Evolutionary conservation across 2,888 invertebrate species (phyloP), one percentile per base, ranked within the genome.

Genomic region (Hirtodrosophila trivittata): DNA sequence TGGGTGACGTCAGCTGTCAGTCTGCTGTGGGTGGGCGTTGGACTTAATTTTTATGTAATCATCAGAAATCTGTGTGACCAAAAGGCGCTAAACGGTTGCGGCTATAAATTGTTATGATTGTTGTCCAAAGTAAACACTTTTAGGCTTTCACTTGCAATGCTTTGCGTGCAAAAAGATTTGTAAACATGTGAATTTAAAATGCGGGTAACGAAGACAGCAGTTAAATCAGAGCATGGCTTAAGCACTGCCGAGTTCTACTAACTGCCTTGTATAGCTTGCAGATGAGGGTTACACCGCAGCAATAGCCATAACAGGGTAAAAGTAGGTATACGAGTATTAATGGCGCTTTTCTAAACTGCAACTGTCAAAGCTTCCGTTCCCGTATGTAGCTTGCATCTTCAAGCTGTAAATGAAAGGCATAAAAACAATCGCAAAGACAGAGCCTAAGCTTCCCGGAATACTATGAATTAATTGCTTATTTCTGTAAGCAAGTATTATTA

Each of bases 31-130:
- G 63, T 41, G 54, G 47, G 49, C 64, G 55, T 43, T 30, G 10
- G 13, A 7, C 26, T 43, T n/a, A 4, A 9, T 4, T 25, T 45
- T 39, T 49, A 45, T 54, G 52, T 28, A 54, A 47, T 60, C 49
- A 41, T 9, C 37, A 14, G 37, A 50, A 47, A 68, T 33, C 28
- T 55, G 47, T 68, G 60, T 25, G 47, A 54, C 67, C 52, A 47
- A 62, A 65, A 68, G 63, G 80, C 68, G 80, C 64, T 78, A 81
- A 83, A 63, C 77, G 59, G 67, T 77, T 75, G 75, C 72, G 72
- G 63, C 69, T 60, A 67, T 67, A 78, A 73, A 62, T 64, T 67
- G 65, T 45, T 57, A 54, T 65, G 46, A 65, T 59, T 43, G 33
- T 35, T 56, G 33, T 35, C 8, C 8, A 55, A 64, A 62, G 47